A percentile compares a stretch with the other conserved stretches of the same genome.
phyloP scores from a whole-genome alignment of 2,113 vertebrate species.

The Suricata suricatta region DNA sequence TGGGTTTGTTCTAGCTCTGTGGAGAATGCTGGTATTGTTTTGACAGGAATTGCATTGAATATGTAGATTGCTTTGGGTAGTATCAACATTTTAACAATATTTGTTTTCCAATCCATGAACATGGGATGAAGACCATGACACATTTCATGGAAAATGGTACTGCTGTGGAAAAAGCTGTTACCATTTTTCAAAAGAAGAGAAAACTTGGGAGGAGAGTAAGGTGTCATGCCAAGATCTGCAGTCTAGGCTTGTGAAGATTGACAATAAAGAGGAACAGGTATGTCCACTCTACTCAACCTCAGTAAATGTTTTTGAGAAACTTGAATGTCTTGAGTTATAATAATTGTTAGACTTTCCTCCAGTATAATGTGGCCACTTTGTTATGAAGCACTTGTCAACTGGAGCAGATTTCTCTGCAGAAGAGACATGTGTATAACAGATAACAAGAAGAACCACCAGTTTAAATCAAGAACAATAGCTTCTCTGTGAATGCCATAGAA shows the following conservation, averaged over 20 bases:
- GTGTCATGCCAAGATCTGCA: background rate
- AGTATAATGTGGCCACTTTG: background rate
- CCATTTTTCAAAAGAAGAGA: conserved; percentile 44
- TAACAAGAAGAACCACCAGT: background rate
- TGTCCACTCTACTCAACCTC: background rate
- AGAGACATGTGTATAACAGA: background rate
- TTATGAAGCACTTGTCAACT: background rate
- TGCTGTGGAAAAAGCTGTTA: conserved; percentile 36
- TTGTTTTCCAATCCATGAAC: no score
- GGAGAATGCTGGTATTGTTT: no score
- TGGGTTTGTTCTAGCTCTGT: no score
- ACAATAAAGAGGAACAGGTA: conserved; percentile 21
- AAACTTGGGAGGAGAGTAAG: background rate
- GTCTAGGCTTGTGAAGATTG: background rate
- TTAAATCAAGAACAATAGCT: background rate
- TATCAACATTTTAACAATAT: no score
- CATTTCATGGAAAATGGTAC: background rate
- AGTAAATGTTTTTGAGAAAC: background rate
- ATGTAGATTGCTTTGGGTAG: no score
- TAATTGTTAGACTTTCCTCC: background rate
- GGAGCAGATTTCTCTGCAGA: background rate
- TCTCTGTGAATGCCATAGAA: no score
- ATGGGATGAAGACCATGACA: no score
- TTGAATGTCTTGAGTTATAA: background rate
- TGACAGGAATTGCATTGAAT: no score